Base-by-base conservation (phyloP, 2,888 invertebrate genomes). In the Phyllotreta cruciferae region DNA sequence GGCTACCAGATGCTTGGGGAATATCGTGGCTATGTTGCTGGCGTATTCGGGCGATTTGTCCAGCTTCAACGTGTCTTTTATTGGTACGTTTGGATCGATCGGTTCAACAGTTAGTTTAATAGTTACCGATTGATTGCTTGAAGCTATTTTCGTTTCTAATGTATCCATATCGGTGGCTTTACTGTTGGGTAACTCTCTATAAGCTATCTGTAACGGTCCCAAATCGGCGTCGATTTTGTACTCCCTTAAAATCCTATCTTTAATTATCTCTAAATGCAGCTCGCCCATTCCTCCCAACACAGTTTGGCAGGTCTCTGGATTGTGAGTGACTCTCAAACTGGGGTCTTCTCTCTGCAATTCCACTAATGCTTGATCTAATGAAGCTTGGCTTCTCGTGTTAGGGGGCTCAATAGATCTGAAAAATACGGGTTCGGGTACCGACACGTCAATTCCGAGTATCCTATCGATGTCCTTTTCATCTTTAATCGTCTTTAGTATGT, bases 231-330 rank as follows among this genome's bases (percentile, higher is more conserved):
- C 93, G 58, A 99, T 88, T 77, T 92, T 93, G 80, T 94, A 98
- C 74, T 98, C 96, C 58, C 88, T 88, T 47, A 87, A 80, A 54
- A 99, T 89, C 13, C 98, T 86, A 70, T 97, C 94, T 77, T 90
- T 92, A 41, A 98, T 91, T 64, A 98, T 90, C 70, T 99, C 98
- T 65, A 99, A 84, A 78, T 99, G 99, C 1, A 99, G 85, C 80
- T 99, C 98, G 0, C 99, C 99, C 98, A 98, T 98, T 9, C 98
- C 95, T 58, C 90, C 91, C 1, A 96, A 83, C 54, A 96, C 88
- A 0, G 91, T 92, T 83, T 98, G 96, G 0, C 93, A 94, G 0
- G 93, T 93, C 65, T 94, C 93, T 1, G 85, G 79, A 76, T 96
- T 90, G 9, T 87, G 82, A 44, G 82, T 84, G 6, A 96, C 93